Evolutionary conservation across 1,140 invertebrate genomes (phyloP), one percentile per base, ranked within the genome.

Genomic region (Drosophila nasuta): DNA sequence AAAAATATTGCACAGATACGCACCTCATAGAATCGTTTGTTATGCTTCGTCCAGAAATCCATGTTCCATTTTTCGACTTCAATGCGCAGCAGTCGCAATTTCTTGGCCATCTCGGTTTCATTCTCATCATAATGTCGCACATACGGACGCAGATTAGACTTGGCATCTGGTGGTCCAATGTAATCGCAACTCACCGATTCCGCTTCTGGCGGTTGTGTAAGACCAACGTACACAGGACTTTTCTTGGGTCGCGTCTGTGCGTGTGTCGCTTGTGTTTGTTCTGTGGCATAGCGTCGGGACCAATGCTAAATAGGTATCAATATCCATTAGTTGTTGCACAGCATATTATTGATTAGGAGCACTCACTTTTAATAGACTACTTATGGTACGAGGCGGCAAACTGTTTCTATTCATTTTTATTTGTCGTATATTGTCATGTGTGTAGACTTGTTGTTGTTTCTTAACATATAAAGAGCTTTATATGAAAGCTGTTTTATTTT

Each of bases 51-150:
- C 97, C 97, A 98, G 93, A 97, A 97, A 59, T 94, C 92, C 81
- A 97, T 95, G 92, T 97, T 97, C 96, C 96, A 97, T 69, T 94
- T 92, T 79, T 97, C 96, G 0, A 96, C 95, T 65, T 95, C 94
- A 74, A 94, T 93, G 83, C 96, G 94, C 52, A 94, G 89, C 62
- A 95, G 77, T 75, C 96, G 93, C 82, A 96, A 95, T 77, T 93
- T 91, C 77, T 93, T 94, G 87, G 97, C 95, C 45, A 96, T 65
- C 1, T 77, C 46, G 0, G 95, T 95, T 93, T 97, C 97, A 82
- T 95, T 93, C 3, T 93, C 65, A 11, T 94, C 92, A 72, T 94
- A 93, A 85, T 94, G 94, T 80, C 96, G 95, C 77, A 95, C 93
- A 59, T 97, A 94, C 7, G 94, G 95, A 0, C 96, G 93, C 51